Evolutionary conservation across 2,797 vertebrate genomes (phyloP).

Genomic region (Carapus acus): DNA sequence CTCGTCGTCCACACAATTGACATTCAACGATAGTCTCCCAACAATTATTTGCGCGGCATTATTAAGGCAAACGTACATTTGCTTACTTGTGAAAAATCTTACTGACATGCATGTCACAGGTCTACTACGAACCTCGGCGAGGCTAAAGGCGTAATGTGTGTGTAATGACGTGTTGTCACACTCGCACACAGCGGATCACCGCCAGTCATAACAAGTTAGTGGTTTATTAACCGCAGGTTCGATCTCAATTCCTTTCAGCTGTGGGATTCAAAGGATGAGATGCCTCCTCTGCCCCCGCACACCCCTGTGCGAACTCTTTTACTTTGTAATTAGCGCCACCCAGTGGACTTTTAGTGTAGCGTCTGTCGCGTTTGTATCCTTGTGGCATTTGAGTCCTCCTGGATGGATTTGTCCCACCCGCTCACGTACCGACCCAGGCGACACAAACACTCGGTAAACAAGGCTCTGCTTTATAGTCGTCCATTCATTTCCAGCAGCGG

Average conservation of each 20-base stretch:
- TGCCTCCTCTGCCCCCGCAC: neutral
- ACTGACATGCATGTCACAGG: neutral
- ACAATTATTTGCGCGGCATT: neutral
- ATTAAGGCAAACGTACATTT: neutral
- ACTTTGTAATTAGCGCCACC: slow-evolving; percentile 53
- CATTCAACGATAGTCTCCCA: neutral
- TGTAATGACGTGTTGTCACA: neutral
- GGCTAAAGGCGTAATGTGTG: neutral
- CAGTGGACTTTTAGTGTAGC: slow-evolving; percentile 34
- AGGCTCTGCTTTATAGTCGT: too few species aligned
- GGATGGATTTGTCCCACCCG: too few species aligned
- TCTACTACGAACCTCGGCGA: neutral
- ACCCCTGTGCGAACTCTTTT: slow-evolving; percentile 24
- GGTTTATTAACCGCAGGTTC: neutral
- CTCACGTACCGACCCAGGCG: too few species aligned
- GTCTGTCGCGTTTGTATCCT: neutral
- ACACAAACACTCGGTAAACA: too few species aligned
- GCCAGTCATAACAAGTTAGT: neutral
- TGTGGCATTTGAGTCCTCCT: neutral
- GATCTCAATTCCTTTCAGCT: slow-evolving; percentile 10
- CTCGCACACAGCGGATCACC: neutral
- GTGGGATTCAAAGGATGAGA: neutral
- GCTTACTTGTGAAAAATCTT: neutral
- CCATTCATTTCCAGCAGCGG: too few species aligned
- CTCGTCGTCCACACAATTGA: neutral